Conservation (phyloP, 1,140 invertebrate species). For the Eupristina koningsbergeri region DNA sequence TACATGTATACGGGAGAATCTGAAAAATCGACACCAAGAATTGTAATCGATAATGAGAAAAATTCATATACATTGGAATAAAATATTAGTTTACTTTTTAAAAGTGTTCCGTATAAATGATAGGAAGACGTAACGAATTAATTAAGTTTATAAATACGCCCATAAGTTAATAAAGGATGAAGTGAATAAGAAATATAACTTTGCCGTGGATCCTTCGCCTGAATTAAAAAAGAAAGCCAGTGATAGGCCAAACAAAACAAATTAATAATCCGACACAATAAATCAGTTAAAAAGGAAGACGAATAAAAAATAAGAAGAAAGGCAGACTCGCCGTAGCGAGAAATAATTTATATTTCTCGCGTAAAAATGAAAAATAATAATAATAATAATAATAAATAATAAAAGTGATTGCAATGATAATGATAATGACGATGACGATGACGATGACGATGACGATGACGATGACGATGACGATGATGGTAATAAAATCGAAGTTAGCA, state of each 20-base stretch:
- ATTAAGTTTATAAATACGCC: not conserved
- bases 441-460: not conserved
- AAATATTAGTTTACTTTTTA: not conserved
- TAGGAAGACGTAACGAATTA: not conserved
- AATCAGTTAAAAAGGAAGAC: slow-evolving; percentile 35
- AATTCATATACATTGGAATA: too few relatives aligned
- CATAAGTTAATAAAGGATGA: not conserved
- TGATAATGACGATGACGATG: not conserved
- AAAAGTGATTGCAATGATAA: not conserved
- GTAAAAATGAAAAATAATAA: not conserved
- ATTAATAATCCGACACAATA: slow-evolving; percentile 40
- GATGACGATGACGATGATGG: not conserved
- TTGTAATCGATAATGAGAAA: too few relatives aligned
- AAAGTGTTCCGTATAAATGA: too few relatives aligned
- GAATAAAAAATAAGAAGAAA: slow-evolving; percentile 25
- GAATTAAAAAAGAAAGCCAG: not conserved
- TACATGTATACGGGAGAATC: too few relatives aligned
- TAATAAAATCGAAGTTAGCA: not conserved
- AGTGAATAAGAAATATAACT: slow-evolving; percentile 2
- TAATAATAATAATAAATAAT: not conserved
- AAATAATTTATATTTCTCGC: slow-evolving; percentile 25
- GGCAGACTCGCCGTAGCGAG: not conserved
- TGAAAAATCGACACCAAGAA: too few relatives aligned
- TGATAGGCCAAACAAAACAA: slow-evolving; percentile 4
- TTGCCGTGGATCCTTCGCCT: not conserved